Conservation (phyloP, 2,888 invertebrate genomes). For the Drosophila kambysellisi region DNA sequence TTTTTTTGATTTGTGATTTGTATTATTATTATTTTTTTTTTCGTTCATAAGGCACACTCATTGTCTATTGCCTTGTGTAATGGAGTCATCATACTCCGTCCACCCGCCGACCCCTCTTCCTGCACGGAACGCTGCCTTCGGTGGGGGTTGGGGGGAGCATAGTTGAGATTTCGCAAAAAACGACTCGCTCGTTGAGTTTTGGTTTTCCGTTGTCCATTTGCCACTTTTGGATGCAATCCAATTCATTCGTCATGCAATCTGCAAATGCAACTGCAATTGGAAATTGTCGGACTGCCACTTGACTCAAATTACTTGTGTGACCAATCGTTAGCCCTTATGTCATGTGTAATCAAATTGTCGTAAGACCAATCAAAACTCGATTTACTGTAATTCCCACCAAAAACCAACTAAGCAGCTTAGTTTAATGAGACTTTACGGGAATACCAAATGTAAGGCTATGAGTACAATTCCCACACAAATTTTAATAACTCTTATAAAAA, state of each 20-base stretch:
- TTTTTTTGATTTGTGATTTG: conserved; percentile 23
- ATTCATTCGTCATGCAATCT: conserved; percentile 52
- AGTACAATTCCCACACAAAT: neutral
- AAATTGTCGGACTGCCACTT: conserved; percentile 4
- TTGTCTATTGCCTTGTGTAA: conserved; percentile 71
- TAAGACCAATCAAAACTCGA: neutral
- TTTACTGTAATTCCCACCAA: neutral
- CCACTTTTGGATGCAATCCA: conserved; percentile 43
- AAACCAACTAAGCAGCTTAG: neutral
- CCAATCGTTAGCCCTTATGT: conserved; percentile 5
- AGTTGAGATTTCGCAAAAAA: conserved; percentile 43
- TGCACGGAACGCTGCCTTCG: conserved; percentile 62
- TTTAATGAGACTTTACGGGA: neutral
- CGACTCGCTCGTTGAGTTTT: conserved; percentile 50
- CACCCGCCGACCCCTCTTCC: neutral
- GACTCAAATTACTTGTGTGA: conserved; percentile 2
- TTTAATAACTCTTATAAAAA: neutral
- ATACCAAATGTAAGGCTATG: neutral
- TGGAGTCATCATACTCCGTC: conserved; percentile 44
- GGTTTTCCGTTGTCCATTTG: conserved; percentile 23
- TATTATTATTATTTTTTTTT: neutral
- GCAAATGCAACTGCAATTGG: conserved; percentile 15
- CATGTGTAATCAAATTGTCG: neutral
- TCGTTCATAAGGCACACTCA: conserved; percentile 45
- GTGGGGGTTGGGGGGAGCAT: conserved; percentile 4